phyloP scores from a whole-genome alignment of 1,140 invertebrate genomes.

The Platyura marginata region DNA sequence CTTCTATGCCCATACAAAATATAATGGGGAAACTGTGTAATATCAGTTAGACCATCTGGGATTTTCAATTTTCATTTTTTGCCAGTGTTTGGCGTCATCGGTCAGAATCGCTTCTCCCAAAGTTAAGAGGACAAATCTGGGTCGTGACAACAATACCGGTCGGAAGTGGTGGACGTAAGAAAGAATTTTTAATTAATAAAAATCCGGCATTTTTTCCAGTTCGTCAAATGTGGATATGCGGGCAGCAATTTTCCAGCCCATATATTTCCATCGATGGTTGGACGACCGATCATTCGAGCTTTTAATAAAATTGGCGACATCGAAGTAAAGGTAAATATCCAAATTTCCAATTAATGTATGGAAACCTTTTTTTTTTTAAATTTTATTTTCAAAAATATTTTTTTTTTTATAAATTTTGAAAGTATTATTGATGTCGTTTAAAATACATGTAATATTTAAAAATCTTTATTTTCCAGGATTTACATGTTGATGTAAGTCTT shows the following conservation, averaged over 20 bases:
- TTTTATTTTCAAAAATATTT: constrained; percentile 11
- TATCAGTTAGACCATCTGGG: too few relatives aligned
- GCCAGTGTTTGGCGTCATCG: too few relatives aligned
- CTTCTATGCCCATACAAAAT: too few relatives aligned
- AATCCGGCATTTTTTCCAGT: constrained; percentile 53
- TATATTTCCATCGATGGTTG: constrained; percentile 98
- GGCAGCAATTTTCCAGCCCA: constrained; percentile 97
- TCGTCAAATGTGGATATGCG: constrained; percentile 99
- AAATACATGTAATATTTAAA: constrained; percentile 4
- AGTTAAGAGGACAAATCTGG: too few relatives aligned
- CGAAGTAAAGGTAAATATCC: constrained; percentile 80
- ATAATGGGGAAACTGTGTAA: too few relatives aligned
- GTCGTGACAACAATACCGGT: too few relatives aligned
- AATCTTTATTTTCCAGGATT: constrained; percentile 28
- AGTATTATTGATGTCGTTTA: too few relatives aligned
- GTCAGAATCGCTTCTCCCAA: too few relatives aligned
- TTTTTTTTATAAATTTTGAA: constrained; percentile 24
- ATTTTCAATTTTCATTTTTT: too few relatives aligned
- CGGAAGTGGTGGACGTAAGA: too few relatives aligned
- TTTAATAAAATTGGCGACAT: constrained; percentile 97
- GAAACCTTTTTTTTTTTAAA: not conserved
- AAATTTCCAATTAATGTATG: not conserved
- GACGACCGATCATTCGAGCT: constrained; percentile 92
- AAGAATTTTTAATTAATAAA: too few relatives aligned
- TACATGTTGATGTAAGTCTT: constrained; percentile 37